Base-by-base conservation (phyloP, 2,113 vertebrate species). In the Cygnus buccinator region DNA sequence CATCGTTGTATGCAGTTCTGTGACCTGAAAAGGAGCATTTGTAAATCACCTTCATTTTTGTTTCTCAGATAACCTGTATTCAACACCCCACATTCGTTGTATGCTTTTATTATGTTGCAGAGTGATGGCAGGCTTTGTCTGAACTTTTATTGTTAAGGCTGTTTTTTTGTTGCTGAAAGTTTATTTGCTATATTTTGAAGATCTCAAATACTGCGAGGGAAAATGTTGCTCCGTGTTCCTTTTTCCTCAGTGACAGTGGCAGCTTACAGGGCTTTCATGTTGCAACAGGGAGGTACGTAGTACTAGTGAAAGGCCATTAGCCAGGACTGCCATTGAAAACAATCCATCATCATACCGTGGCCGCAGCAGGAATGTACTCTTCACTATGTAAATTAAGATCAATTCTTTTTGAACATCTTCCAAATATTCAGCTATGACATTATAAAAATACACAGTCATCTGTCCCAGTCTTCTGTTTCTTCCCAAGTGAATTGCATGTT, bases 361-460 rank as follows among this genome's bases (percentile, higher is more conserved):
- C 39, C 61, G 75, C 65, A 71, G 62, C 77, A 9, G 75, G 54
- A 89, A 73, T 46, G 14, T 93, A 39, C 48, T 76, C 84, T 72
- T 72, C 9, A 5, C 54, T 75, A 54, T 94, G 57, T 77, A 86
- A 84, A 90, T 84, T 66, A 72, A 39, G 58, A 82, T 84, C 50
- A 76, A 31, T 81, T 93, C 0, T 48, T 95, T 93, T 91, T 82
- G 15, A 96, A 76, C 31, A 26, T 82, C 37, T 73, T 92, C 77
- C 77, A 92, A 33, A 73, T 82, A 87, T 37, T 78, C 54, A 66
- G 25, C 72, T 62, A 37, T 31, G 70, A 37, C 84, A 58, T 87
- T 89, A 82, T 76, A 87, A 96, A 94, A 94, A 70, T 70, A 79
- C 3, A 33, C 48, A 75, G 52, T 78, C 52, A 84, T 89, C 71